Evolutionary conservation across 2,888 invertebrate species (phyloP).

Genomic region (Pachymerium ferrugineum): DNA sequence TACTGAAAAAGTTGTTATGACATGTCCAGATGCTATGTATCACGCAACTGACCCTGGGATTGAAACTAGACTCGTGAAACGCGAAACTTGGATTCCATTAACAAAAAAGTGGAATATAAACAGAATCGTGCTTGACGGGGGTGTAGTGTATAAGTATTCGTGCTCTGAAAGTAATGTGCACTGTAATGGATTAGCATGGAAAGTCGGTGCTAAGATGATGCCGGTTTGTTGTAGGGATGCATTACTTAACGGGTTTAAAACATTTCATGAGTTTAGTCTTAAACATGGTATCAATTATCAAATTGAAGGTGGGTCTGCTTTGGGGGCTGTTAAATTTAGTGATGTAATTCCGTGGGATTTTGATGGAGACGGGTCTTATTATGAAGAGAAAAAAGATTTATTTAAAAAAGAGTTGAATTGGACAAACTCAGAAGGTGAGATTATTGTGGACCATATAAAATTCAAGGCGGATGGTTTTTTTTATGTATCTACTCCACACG

Average conservation of each 20-base stretch:
- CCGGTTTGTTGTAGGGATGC: slow-evolving; percentile 42
- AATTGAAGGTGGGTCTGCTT: slow-evolving; percentile 42
- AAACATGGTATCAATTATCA: slow-evolving; percentile 41
- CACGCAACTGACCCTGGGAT: slow-evolving; percentile 36
- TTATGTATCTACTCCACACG: slow-evolving; percentile 38
- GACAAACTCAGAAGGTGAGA: background rate
- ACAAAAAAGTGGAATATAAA: slow-evolving; percentile 1
- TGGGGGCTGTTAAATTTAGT: slow-evolving; percentile 45
- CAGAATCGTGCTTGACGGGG: slow-evolving; percentile 17
- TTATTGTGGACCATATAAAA: background rate
- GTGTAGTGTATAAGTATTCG: slow-evolving; percentile 25
- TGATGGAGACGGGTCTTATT: slow-evolving; percentile 40
- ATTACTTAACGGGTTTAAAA: slow-evolving; percentile 39
- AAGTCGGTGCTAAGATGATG: slow-evolving; percentile 33
- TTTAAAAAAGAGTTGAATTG: background rate
- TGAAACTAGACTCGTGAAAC: background rate
- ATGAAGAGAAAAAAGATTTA: background rate
- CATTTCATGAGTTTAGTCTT: slow-evolving; percentile 39
- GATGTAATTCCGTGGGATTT: slow-evolving; percentile 45
- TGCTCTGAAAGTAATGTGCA: slow-evolving; percentile 39
- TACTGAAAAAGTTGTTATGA: slow-evolving; percentile 36
- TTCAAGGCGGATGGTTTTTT: background rate
- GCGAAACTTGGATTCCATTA: slow-evolving; percentile 33
- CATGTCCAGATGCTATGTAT: slow-evolving; percentile 45
- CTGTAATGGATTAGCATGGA: slow-evolving; percentile 37